Evolutionary conservation across 2,113 vertebrate species (phyloP), one percentile per base, ranked within the genome.

Genomic region (Recurvirostra avosetta): DNA sequence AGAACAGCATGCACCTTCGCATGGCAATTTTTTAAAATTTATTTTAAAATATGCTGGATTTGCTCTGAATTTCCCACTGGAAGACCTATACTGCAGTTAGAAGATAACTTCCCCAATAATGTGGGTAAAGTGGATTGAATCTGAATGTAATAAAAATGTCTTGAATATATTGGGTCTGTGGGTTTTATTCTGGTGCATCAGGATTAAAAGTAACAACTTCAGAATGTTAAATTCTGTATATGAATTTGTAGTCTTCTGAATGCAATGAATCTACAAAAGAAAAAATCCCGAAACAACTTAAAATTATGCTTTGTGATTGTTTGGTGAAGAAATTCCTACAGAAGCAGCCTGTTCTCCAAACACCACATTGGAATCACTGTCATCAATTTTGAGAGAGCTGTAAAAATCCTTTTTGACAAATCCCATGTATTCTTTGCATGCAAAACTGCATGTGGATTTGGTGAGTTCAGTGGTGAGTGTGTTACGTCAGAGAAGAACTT

Each of bases 401-500:
- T 89, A 75, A 82, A 94, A 92, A 84, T 84, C 19, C 22, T 75
- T 90, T 90, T 89, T 91, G 66, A 94, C 77, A 76, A 94, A 89
- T 92, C 73, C 76, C 5, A 22, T 85, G 58, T 82, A 65, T 68
- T 38, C 63, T 89, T 83, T 87, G 92, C 92, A 66, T 95, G 70
- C 77, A 29, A 11, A 89, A 58, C 34, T 78, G 56, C 73, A 29
- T 7, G 12, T 74, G 91, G 90, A 49, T 91, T 75, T 63, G 55
- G 65, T 19, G 70, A 80, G 66, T 85, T 79, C 15, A 19, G 58
- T 62, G 83, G 61, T 68, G 91, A 34, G 66, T 47, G 73, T 12
- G 2, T 88, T 95, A 61, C n/a, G 15, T 96, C 95, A 96, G 86
- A 94, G 92, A 50, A 96, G 77, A 95, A 78, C 77, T 88, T 22